Evolutionary conservation across 2,888 invertebrate genomes (phyloP).

Genomic region (Pseudococcus jackbeardsleyi): DNA sequence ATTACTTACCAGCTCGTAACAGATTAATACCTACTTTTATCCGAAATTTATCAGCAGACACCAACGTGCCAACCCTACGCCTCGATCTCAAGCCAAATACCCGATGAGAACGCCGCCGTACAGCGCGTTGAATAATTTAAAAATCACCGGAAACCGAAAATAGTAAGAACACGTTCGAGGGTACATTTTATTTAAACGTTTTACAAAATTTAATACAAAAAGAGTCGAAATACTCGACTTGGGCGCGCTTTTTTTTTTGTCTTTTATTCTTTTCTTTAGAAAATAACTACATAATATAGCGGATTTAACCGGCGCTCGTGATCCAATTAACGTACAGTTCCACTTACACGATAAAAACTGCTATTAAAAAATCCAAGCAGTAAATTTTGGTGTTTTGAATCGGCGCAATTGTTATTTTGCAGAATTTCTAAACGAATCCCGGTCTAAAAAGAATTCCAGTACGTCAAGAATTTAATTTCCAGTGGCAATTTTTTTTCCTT

Average conservation of each 20-base stretch:
- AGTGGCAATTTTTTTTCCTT: conserved; percentile 13
- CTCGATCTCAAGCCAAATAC: background rate
- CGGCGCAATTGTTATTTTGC: conserved; percentile 21
- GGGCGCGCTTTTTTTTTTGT: background rate
- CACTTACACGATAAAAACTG: conserved; percentile 35
- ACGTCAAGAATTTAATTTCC: conserved; percentile 32
- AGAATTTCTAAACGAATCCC: conserved; percentile 27
- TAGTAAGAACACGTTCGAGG: background rate
- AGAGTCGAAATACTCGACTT: background rate
- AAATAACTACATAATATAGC: conserved; percentile 7
- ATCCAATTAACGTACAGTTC: conserved; percentile 19
- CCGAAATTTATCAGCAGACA: too few species aligned
- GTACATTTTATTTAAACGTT: conserved; percentile 18
- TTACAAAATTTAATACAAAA: conserved; percentile 37
- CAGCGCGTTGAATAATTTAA: conserved; percentile 5
- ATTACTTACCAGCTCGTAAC: too few species aligned
- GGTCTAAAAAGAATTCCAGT: conserved; percentile 11
- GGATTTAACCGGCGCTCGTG: conserved; percentile 22
- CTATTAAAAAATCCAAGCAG: conserved; percentile 21
- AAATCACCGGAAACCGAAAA: conserved; percentile 25
- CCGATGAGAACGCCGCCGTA: conserved; percentile 27
- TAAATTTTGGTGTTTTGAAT: conserved; percentile 33
- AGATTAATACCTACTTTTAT: background rate
- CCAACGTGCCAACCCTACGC: background rate
- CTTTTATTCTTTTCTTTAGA: background rate